Conservation (phyloP, 1,140 invertebrate species). For the Palaemon carinicauda region DNA sequence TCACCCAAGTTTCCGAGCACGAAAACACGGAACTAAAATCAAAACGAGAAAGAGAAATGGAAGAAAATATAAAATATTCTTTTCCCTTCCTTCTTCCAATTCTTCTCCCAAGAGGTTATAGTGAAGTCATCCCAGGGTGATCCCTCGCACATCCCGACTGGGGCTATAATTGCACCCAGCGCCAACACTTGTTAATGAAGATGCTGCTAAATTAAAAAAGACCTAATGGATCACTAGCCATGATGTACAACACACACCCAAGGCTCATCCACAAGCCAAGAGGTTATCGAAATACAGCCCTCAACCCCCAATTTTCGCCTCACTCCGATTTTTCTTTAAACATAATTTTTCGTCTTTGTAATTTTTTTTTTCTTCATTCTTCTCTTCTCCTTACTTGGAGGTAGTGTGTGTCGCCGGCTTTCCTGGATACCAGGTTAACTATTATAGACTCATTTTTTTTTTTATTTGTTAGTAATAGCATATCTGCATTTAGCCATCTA, state of each 20-base stretch:
- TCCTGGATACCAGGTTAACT: too few relatives aligned
- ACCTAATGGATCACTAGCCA: conserved; percentile 15
- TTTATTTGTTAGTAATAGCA: too few relatives aligned
- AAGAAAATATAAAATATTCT: background rate
- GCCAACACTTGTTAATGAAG: conserved; percentile 22
- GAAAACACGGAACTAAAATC: background rate
- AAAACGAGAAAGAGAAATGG: background rate
- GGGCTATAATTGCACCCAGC: conserved; percentile 11
- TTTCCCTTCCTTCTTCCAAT: background rate
- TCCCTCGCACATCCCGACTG: background rate
- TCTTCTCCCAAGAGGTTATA: background rate
- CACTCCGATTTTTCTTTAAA: background rate
- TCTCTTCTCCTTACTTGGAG: too few relatives aligned
- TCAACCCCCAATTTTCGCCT: background rate
- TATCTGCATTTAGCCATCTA: too few relatives aligned
- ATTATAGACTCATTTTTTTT: too few relatives aligned
- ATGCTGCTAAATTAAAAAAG: conserved; percentile 32
- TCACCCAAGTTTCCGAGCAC: too few relatives aligned
- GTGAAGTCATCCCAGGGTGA: background rate
- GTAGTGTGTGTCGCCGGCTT: too few relatives aligned
- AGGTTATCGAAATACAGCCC: background rate
- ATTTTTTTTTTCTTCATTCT: too few relatives aligned
- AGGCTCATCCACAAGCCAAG: background rate
- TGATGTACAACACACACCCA: background rate
- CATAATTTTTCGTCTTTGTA: too few relatives aligned